phyloP scores from a whole-genome alignment of 2,888 invertebrate genomes.

The Clistopyga incitator region DNA sequence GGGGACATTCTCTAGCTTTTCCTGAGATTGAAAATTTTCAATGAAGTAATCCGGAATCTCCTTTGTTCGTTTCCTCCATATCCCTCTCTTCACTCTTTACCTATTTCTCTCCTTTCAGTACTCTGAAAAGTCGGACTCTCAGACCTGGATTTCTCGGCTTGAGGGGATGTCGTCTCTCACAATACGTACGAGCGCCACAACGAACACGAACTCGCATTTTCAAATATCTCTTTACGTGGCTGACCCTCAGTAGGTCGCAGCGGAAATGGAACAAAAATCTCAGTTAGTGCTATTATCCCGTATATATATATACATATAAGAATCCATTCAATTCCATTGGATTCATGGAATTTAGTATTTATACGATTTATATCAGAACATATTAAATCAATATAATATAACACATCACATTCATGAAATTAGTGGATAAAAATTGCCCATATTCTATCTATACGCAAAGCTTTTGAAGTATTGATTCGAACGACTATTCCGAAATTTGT shows the following conservation, averaged over 20 bases:
- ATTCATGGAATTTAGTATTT: too few relatives aligned
- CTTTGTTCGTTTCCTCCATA: conserved; percentile 19
- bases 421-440: too few relatives aligned
- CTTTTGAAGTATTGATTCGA: too few relatives aligned
- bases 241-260: neutral
- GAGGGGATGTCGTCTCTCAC: neutral
- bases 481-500: too few relatives aligned
- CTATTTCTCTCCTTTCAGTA: conserved; percentile 16
- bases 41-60: conserved; percentile 28
- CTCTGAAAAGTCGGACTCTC: conserved; percentile 9
- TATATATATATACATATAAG: neutral
- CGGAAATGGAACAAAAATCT: neutral
- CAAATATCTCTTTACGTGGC: neutral
- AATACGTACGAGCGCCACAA: conserved; percentile 1
- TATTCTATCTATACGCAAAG: too few relatives aligned
- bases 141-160: neutral
- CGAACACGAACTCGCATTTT: neutral
- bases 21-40: conserved; percentile 48
- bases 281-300: neutral
- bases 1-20: conserved; percentile 25
- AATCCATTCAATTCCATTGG: neutral
- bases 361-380: too few relatives aligned
- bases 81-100: conserved; percentile 35
- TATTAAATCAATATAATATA: too few relatives aligned
- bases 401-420: too few relatives aligned